Evolutionary conservation across 2,113 vertebrate species (phyloP), one percentile per base, ranked within the genome.

Genomic region (Peromyscus polionotus): DNA sequence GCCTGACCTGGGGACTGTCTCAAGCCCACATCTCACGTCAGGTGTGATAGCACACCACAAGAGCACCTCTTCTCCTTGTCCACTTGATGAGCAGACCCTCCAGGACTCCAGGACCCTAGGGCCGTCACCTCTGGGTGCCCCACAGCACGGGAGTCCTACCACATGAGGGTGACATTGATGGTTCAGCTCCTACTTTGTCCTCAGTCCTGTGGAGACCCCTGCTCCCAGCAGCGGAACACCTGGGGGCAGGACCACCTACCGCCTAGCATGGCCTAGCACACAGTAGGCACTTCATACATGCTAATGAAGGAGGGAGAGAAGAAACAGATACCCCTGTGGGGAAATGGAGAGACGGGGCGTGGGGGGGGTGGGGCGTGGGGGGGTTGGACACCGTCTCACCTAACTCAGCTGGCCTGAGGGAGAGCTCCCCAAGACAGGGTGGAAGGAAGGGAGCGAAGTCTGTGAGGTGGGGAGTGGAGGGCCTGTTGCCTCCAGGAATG

Each of bases 401-500:
- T 84, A 80, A 57, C 11, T 79, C 57, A 42, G 33, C 67, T n/a
- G 70, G 26, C 20, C 48, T 45, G 17, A 86, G 9, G 5, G 68
- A 45, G 36, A 81, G 67, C 17, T 17, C 1, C 57, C 26, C 2
- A 45, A 14, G 24, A 17, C 22, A 31, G 31, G 83, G 59, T 24
- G 22, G 59, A 7, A 28, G 28, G 92, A 11, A 42, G 70, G 22
- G 9, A 16, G 24, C 22, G 7, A 36, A 42, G 61, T 54, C 13
- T 14, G 4, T 14, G 17, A 28, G 48, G 12, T 26, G 45, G 45
- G 45, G 45, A 11, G 63, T 61, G 67, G 2, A 24, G 65, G 42
- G 77, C 48, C 68, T 4, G 93, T 87, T 88, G 77, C 91, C 87
- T 90, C 2, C 13, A 81, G 83, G 68, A 95, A 75, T 95, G 97